Conservation (phyloP, 2,113 vertebrate genomes). For the Thamnophis sirtalis region DNA sequence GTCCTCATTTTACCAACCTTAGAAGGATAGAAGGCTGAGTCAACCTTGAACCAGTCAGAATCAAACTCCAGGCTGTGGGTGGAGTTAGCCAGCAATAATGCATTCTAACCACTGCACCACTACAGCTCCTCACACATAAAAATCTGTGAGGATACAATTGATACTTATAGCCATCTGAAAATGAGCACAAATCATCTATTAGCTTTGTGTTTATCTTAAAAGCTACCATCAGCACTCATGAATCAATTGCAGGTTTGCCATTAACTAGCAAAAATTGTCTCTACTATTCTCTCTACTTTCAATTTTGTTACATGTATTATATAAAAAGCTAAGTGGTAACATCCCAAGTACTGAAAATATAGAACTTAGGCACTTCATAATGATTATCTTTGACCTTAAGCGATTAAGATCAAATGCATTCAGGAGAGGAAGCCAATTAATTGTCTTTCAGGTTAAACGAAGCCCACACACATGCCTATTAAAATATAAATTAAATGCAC, state of each 20-base stretch:
- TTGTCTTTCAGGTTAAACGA: background rate
- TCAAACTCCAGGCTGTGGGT: background rate
- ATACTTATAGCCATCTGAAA: background rate
- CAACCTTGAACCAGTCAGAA: background rate
- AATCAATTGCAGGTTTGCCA: slow-evolving; percentile 29
- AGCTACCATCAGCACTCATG: background rate
- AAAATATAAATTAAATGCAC: slow-evolving; percentile 33
- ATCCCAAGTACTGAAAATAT: background rate
- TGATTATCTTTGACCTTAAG: slow-evolving; percentile 29
- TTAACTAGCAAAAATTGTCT: slow-evolving; percentile 23
- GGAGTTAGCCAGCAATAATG: background rate
- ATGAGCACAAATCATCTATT: background rate
- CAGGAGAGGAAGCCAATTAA: slow-evolving; percentile 15
- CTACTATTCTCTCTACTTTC: background rate
- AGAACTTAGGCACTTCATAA: slow-evolving; percentile 17
- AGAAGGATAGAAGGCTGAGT: background rate
- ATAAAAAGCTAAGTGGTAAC: slow-evolving; percentile 2
- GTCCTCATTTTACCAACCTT: background rate
- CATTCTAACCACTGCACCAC: background rate
- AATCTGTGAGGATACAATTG: background rate
- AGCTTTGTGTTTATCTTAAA: background rate
- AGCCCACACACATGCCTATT: background rate
- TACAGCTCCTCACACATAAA: background rate
- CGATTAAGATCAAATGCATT: slow-evolving; percentile 31
- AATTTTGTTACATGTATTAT: background rate